Percentiles rank a stretch among this genome's conserved stretches.
Conservation (phyloP, 2,113 vertebrate species). For the Sterrhoptilus dennistouni region DNA sequence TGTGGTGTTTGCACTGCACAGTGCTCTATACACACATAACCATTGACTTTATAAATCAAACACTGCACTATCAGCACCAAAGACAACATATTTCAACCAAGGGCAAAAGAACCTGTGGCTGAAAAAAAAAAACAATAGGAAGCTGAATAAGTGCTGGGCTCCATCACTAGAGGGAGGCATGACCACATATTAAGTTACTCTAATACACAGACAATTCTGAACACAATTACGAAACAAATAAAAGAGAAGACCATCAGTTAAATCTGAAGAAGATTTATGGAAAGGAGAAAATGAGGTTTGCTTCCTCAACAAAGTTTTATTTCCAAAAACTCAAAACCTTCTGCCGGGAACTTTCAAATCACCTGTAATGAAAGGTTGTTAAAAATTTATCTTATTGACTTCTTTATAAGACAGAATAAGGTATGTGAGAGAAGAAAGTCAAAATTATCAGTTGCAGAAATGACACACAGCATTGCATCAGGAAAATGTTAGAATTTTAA, state of each 20-base stretch:
- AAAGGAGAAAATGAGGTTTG: constrained; percentile 41
- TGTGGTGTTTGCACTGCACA: neutral
- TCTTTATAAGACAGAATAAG: constrained; percentile 31
- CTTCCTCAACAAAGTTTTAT: constrained; percentile 9
- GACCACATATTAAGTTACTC: constrained; percentile 7
- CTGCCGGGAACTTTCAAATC: constrained; percentile 17
- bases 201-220: neutral
- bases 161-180: constrained; percentile 62
- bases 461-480: neutral
- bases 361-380: constrained; percentile 8
- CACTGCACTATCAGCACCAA: neutral
- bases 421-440: neutral
- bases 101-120: neutral
- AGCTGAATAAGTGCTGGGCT: neutral
- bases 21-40: neutral
- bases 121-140: neutral
- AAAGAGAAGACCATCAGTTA: neutral
- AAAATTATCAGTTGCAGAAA: constrained; percentile 24
- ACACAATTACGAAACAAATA: neutral
- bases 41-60: neutral
- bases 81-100: neutral
- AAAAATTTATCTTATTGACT: neutral
- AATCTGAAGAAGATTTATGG: neutral
- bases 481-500: constrained; percentile 49
- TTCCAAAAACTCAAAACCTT: neutral